Evolutionary conservation across 2,888 invertebrate genomes (phyloP), one percentile per base, ranked within the genome.

Genomic region (Luperina testacea): DNA sequence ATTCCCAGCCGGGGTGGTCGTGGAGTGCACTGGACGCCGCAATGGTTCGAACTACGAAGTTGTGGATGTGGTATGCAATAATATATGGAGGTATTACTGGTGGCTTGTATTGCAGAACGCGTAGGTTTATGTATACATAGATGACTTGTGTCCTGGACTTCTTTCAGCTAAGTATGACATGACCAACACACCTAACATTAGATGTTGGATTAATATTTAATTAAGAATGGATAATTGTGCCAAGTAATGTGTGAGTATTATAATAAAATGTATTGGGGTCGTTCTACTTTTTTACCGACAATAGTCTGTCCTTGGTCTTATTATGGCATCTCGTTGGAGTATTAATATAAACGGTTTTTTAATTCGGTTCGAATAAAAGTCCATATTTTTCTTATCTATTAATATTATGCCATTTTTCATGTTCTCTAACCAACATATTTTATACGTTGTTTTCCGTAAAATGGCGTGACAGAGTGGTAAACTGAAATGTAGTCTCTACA

Each of bases 11-110:
- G 85, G 78, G 71, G 69, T 72, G 67, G 80, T 87, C 80, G 83
- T 88, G 89, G 89, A 92, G 89, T 87, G 88, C 89, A 88, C 81
- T 77, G 83, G 87, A 89, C 81, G 57, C 70, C n/a, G 32, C 77
- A 45, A 38, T 24, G 32, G 8, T 24, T 65, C 20, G 53, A 67
- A 2, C 17, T 20, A 61, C 27, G 57, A 63, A 59, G 1, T 65
- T 45, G 4, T 77, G 53, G 78, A 86, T 84, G 27, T 61, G 86
- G 80, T 59, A 61, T 63, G 7, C 13, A 75, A 32, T 9, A 38
- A 0, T 71, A 0, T 71, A 5, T 65, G 45, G n/a, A 32, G 17
- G 42, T 69, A 15, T 48, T 48, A 27, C 20, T 48, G 45, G 20
- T 45, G 27, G 15, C 13, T 27, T 13, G 6, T n/a, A 9, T 45